A percentile compares a stretch with the other conserved stretches of the same genome.
phyloP scores from a whole-genome alignment of 2,113 vertebrate genomes.

The Burhinus oedicnemus region DNA sequence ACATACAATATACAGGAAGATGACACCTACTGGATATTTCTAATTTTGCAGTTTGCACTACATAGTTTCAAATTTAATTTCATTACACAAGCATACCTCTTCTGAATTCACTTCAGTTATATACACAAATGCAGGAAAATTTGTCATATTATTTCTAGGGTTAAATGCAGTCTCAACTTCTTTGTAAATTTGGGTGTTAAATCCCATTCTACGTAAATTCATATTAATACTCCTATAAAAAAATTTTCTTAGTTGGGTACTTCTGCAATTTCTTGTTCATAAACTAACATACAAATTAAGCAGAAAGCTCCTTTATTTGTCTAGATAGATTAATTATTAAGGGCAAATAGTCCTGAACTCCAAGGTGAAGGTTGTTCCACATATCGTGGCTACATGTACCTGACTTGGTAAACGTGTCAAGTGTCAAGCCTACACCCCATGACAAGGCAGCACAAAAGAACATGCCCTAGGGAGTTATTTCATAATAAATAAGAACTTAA shows the following conservation, averaged over 20 bases:
- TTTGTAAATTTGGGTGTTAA: background rate
- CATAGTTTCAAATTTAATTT: background rate
- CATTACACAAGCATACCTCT: background rate
- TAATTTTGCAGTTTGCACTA: background rate
- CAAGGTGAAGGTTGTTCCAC: background rate
- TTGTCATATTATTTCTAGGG: background rate
- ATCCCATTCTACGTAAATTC: background rate
- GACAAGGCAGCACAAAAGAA: background rate
- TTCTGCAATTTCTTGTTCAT: background rate
- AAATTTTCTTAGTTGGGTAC: background rate
- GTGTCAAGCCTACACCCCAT: background rate
- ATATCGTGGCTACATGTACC: rapidly evolving
- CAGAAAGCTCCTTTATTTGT: background rate
- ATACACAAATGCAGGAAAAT: background rate
- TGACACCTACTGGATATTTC: constrained; percentile 27
- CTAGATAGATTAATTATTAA: background rate
- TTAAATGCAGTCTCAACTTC: background rate
- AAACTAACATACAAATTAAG: background rate
- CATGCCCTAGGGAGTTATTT: background rate
- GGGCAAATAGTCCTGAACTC: background rate
- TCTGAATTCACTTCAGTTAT: background rate
- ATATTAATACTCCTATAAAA: background rate
- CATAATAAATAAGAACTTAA: background rate
- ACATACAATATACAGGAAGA: background rate
- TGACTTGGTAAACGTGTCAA: background rate